These are phyloP conservation scores for Miltochrista miniata DNA, from an alignment of 2,888 invertebrate genomes.

Conservation along the genomic window DNA sequence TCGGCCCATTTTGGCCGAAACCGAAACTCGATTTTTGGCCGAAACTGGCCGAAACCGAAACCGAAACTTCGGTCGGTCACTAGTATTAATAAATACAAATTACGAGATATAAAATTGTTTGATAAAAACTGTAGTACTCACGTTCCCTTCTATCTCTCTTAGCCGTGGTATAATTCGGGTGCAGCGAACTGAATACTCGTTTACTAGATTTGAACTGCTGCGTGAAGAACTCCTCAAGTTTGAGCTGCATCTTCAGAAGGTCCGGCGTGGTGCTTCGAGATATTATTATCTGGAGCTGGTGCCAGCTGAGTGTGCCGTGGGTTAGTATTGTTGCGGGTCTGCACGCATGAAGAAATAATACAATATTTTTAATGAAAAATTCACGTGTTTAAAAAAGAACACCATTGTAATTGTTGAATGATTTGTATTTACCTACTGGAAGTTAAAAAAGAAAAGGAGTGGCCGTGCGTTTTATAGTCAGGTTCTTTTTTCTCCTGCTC, in stretches of 20 bases:
- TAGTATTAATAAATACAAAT: too few relatives aligned
- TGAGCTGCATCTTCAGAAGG: slow-evolving; percentile 97
- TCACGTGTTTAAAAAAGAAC: too few relatives aligned
- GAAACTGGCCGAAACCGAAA: too few relatives aligned
- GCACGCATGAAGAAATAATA: slow-evolving; percentile 3
- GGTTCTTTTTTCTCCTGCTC: too few relatives aligned
- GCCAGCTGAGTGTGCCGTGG: slow-evolving; percentile 97
- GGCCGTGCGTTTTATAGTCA: too few relatives aligned
- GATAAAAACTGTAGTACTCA: slow-evolving; percentile 36
- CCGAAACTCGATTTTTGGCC: too few relatives aligned
- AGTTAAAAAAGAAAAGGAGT: too few relatives aligned
- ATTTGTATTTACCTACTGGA: too few relatives aligned
- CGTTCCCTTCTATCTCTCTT: slow-evolving; percentile 57
- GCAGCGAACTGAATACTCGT: slow-evolving; percentile 91
- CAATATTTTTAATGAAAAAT: background rate
- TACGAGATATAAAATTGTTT: too few relatives aligned
- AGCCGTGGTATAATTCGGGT: slow-evolving; percentile 59
- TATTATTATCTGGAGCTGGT: slow-evolving; percentile 97
- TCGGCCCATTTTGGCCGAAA: too few relatives aligned
- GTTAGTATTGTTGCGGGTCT: slow-evolving; percentile 95
- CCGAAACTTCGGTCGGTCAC: too few relatives aligned
- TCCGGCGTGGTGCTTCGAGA: slow-evolving; percentile 98
- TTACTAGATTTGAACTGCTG: slow-evolving; percentile 98
- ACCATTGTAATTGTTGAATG: too few relatives aligned
- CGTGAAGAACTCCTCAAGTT: slow-evolving; percentile 98